These are phyloP conservation scores for Recurvirostra avosetta DNA, from an alignment of 2,113 vertebrate genomes.

Conservation along the genomic window DNA sequence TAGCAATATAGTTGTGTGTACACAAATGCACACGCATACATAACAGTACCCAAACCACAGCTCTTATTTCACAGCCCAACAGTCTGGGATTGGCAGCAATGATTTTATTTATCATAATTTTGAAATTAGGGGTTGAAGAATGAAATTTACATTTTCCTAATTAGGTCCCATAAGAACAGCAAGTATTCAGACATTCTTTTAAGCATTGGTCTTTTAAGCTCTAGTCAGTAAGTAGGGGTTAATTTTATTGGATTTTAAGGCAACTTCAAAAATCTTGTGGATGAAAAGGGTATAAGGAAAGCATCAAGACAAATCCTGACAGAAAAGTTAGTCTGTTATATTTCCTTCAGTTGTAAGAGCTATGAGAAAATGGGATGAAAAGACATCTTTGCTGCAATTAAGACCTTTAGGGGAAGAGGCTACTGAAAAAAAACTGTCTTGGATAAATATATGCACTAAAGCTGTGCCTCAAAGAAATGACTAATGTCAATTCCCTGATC, in stretches of 20 bases:
- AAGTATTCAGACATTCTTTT: neutral
- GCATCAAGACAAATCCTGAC: neutral
- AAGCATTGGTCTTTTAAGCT: neutral
- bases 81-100: neutral
- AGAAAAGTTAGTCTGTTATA: neutral
- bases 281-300: neutral
- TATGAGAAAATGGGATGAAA: neutral
- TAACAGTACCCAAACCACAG: neutral
- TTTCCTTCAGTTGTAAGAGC: neutral
- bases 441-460: neutral
- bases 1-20: neutral
- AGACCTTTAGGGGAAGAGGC: neutral
- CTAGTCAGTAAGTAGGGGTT: neutral
- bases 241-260: neutral
- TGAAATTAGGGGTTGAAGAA: neutral
- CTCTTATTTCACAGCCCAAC: neutral
- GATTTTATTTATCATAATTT: neutral
- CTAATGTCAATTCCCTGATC: neutral
- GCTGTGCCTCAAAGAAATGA: neutral
- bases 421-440: neutral
- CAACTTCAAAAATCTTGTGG: slow-evolving; percentile 1
- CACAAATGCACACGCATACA: neutral
- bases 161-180: slow-evolving; percentile 20
- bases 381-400: neutral
- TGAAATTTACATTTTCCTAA: slow-evolving; percentile 11